These are phyloP conservation scores for Nyctalus aviator DNA, from an alignment of 2,797 vertebrate genomes.

Conservation along the genomic window DNA sequence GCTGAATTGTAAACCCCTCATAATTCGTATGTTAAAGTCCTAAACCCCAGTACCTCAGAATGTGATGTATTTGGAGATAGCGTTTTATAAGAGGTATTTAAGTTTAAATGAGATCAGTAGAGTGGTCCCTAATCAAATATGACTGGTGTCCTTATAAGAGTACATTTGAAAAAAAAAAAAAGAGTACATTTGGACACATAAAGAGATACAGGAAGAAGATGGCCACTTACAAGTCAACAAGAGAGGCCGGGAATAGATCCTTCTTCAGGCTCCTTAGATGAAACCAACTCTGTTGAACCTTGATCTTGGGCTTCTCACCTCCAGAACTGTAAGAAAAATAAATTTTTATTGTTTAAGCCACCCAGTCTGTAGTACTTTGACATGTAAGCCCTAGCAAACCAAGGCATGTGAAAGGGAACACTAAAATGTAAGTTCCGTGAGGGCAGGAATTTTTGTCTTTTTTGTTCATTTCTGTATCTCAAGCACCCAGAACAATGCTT, in stretches of 20 bases:
- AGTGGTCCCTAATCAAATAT: neutral
- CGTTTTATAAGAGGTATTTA: neutral
- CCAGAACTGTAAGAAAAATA: constrained; percentile 38
- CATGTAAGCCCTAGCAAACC: constrained; percentile 2
- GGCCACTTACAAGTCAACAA: neutral
- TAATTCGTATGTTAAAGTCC: neutral
- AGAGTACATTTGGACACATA: constrained; percentile 27
- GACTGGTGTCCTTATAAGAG: neutral
- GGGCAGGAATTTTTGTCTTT: neutral
- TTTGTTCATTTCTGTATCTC: neutral
- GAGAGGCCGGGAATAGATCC: neutral
- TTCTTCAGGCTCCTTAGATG: neutral
- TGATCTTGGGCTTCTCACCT: neutral
- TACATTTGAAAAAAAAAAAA: too few relatives aligned
- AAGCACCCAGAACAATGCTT: neutral
- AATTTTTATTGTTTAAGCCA: neutral
- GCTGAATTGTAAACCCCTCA: neutral
- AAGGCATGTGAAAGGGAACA: neutral
- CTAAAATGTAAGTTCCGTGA: neutral
- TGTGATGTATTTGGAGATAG: neutral
- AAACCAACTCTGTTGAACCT: neutral
- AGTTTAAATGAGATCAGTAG: constrained; percentile 14
- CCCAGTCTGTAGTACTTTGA: neutral
- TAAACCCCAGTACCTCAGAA: neutral
- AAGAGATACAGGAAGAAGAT: neutral